Conservation (phyloP, 2,797 vertebrate genomes). For the Sus cebifrons region DNA sequence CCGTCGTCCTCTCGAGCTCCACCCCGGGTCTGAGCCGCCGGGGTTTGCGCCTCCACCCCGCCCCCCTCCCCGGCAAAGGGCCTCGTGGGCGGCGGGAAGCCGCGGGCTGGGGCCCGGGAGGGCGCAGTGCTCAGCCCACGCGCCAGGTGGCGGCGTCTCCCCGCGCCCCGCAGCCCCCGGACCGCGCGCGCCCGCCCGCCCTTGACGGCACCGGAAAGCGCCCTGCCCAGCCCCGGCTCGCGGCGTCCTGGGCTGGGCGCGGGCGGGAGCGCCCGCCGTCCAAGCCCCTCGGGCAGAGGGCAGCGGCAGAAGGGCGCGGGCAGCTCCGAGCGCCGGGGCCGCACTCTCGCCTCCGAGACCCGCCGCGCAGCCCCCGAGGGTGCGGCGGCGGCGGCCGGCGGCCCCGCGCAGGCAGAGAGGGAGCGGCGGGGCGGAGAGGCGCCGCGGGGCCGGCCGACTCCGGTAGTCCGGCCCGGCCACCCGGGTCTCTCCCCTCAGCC, state of each 20-base stretch:
- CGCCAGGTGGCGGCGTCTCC: not conserved
- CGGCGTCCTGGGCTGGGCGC: not conserved
- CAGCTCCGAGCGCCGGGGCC: not conserved
- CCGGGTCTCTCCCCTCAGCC: not conserved
- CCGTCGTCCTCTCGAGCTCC: not conserved
- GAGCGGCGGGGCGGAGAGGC: not conserved
- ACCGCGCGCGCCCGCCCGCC: not conserved
- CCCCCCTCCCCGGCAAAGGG: fast-evolving
- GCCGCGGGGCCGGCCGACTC: not conserved
- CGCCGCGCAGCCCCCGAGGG: not conserved
- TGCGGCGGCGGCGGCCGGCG: not conserved
- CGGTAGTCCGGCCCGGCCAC: not conserved
- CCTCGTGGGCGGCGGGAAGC: not conserved
- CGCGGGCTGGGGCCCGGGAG: not conserved
- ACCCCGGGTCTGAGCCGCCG: not conserved
- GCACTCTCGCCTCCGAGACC: not conserved
- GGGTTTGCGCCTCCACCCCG: not conserved
- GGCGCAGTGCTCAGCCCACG: not conserved
- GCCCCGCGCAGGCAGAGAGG: not conserved
- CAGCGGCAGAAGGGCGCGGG: not conserved
- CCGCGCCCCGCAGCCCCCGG: not conserved
- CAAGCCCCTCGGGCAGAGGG: not conserved
- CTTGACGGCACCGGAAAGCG: not conserved
- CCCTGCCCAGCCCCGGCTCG: not conserved
- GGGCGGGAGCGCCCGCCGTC: not conserved